These are phyloP conservation scores for Nomada fucata DNA, from an alignment of 2,888 invertebrate genomes.

Conservation along the genomic window DNA sequence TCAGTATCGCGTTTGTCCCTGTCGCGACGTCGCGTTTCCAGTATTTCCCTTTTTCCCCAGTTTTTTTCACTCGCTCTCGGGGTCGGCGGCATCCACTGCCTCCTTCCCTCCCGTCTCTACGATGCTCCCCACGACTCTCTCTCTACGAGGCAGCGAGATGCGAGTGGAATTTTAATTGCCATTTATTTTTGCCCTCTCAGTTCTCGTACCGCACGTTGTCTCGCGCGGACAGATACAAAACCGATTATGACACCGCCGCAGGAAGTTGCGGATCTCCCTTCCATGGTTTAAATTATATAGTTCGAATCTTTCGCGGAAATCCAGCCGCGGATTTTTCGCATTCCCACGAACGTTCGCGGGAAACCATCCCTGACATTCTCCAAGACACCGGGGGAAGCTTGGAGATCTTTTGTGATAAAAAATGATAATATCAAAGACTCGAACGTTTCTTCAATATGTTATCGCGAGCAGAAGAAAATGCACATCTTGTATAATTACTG, in stretches of 20 bases:
- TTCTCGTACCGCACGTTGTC: slow-evolving; percentile 64
- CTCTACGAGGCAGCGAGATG: slow-evolving; percentile 73
- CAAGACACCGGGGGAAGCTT: not conserved
- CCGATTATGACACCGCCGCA: slow-evolving; percentile 72
- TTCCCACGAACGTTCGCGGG: slow-evolving; percentile 22
- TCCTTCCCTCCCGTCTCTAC: slow-evolving; percentile 35
- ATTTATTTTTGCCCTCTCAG: slow-evolving; percentile 79
- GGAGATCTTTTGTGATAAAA: not conserved
- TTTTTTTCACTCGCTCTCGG: slow-evolving; percentile 30
- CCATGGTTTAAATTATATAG: slow-evolving; percentile 64
- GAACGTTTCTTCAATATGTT: not conserved
- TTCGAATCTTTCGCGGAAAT: slow-evolving; percentile 52
- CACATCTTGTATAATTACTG: not conserved
- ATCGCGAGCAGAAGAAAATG: not conserved
- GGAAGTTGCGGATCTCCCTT: slow-evolving; percentile 64
- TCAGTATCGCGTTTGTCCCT: not conserved
- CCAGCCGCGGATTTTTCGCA: slow-evolving; percentile 36
- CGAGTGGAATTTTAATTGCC: slow-evolving; percentile 82
- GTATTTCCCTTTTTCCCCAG: slow-evolving; percentile 23
- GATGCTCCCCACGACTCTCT: slow-evolving; percentile 42
- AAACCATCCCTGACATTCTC: not conserved
- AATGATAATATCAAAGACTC: no score
- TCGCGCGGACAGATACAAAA: slow-evolving; percentile 71
- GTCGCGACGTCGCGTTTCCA: slow-evolving; percentile 5
- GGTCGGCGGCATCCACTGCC: not conserved